Conservation (phyloP, 2,888 invertebrate genomes). For the Sepioteuthis lessoniana region DNA sequence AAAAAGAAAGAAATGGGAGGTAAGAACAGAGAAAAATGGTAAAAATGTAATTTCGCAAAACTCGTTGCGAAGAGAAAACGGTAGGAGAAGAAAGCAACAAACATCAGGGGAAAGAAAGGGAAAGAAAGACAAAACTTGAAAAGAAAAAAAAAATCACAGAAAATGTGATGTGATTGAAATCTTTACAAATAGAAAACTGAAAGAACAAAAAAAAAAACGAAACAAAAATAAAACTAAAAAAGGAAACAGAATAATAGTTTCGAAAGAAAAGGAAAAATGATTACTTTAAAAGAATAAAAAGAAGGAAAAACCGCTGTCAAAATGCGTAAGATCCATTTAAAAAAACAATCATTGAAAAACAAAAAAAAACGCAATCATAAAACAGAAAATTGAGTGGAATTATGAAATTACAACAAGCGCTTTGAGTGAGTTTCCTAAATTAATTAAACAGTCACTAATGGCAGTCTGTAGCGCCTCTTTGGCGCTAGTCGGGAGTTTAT, state of each 20-base stretch:
- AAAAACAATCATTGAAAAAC: not conserved
- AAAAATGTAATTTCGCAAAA: too few relatives aligned
- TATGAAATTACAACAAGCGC: not conserved
- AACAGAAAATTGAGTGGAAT: not conserved
- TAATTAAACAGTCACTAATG: not conserved
- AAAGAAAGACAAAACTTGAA: not conserved
- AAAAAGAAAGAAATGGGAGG: too few relatives aligned
- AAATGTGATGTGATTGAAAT: not conserved
- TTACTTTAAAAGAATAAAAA: not conserved
- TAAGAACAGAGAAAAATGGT: too few relatives aligned
- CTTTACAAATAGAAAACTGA: not conserved
- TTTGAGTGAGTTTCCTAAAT: slow-evolving; percentile 2
- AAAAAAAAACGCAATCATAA: not conserved
- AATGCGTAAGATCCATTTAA: not conserved
- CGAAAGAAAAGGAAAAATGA: not conserved
- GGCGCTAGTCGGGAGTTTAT: not conserved
- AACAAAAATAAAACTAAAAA: not conserved
- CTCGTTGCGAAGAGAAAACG: too few relatives aligned
- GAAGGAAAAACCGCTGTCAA: not conserved
- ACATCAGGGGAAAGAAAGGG: not conserved
- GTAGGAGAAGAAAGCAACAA: not conserved
- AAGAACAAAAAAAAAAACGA: not conserved
- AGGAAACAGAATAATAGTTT: fast-evolving
- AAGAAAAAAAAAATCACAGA: not conserved
- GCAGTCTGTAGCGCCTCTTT: not conserved